Evolutionary conservation across 2,113 vertebrate species (phyloP).

Genomic region (Mystacornis crossleyi): DNA sequence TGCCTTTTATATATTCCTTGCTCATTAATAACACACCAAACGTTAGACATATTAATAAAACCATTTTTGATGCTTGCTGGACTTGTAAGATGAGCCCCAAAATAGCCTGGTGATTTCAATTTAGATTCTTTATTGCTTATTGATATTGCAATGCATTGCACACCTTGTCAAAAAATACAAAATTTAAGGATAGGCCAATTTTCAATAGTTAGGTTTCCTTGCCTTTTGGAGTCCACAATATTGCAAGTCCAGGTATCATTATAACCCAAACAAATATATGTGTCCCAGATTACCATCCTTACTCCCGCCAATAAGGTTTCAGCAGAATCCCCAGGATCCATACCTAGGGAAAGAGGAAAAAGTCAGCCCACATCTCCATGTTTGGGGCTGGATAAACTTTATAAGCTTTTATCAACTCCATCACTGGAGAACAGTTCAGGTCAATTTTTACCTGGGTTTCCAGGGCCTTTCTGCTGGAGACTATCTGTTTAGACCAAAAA

Average conservation of each 20-base stretch:
- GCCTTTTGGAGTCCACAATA: fast-evolving
- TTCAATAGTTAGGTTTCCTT: not conserved
- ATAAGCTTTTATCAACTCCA: not conserved
- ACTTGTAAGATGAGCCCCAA: not conserved
- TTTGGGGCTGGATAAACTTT: not conserved
- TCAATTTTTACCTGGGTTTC: not conserved
- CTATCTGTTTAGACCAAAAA: not conserved
- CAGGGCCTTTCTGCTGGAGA: too few species aligned
- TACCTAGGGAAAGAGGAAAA: not conserved
- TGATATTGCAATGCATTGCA: not conserved
- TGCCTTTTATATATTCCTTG: not conserved
- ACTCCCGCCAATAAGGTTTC: not conserved
- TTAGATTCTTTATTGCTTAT: not conserved
- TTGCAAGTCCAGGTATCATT: not conserved
- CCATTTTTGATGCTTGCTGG: not conserved
- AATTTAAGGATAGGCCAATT: not conserved
- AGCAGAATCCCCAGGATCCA: not conserved
- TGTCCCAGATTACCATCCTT: not conserved
- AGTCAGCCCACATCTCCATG: not conserved
- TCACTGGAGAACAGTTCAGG: not conserved
- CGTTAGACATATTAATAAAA: not conserved
- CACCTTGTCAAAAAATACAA: not conserved
- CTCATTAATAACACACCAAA: not conserved
- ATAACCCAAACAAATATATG: not conserved
- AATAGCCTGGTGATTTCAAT: fast-evolving